phyloP scores from a whole-genome alignment of 2,888 invertebrate genomes.

The Ophion obscuratus region DNA sequence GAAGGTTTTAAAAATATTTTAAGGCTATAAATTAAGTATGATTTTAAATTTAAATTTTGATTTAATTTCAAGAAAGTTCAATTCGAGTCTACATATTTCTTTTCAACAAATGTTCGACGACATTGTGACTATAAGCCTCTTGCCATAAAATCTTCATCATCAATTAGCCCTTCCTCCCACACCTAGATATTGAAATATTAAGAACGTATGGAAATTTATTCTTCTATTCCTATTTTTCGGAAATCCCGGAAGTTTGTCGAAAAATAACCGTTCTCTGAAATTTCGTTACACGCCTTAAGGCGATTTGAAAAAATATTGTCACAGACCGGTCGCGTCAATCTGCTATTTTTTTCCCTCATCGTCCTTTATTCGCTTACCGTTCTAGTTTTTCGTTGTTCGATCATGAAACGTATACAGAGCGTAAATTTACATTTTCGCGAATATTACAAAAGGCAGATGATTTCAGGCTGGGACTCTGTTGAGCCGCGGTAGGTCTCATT shows the following conservation, averaged over 20 bases:
- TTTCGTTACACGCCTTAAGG: too few relatives aligned
- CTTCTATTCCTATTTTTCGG: neutral
- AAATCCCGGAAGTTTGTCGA: neutral
- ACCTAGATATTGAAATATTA: neutral
- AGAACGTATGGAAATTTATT: neutral
- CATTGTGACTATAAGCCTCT: neutral
- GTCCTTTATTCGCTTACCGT: neutral
- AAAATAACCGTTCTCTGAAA: neutral
- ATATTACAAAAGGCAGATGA: constrained; percentile 1
- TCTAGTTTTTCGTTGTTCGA: constrained; percentile 21
- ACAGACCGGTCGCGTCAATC: too few relatives aligned
- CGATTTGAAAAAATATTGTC: too few relatives aligned
- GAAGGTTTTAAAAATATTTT: too few relatives aligned
- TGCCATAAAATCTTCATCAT: neutral
- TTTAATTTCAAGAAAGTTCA: too few relatives aligned
- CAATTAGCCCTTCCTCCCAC: neutral
- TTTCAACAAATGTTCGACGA: neutral
- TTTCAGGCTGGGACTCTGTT: neutral
- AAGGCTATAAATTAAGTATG: too few relatives aligned
- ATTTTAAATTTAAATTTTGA: too few relatives aligned
- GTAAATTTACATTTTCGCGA: neutral
- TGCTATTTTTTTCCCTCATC: too few relatives aligned
- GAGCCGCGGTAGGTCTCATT: neutral
- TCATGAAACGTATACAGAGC: neutral
- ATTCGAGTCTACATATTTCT: neutral